Evolutionary conservation across 2,888 invertebrate genomes (phyloP).

Genomic region (Lepetodrilus schrolli): DNA sequence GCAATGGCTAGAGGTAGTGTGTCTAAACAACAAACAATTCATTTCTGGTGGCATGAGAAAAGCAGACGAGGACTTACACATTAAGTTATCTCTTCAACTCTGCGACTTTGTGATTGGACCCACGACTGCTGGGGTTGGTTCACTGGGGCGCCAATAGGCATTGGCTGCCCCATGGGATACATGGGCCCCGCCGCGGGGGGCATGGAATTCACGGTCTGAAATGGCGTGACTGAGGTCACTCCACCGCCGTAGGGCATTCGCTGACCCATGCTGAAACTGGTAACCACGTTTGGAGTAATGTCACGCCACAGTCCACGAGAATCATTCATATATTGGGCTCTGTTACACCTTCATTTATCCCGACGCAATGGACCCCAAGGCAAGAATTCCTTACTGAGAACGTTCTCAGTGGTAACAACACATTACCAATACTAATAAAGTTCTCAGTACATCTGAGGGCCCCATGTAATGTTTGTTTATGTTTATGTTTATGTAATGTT

Average conservation of each 20-base stretch:
- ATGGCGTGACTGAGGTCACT: conserved; percentile 2
- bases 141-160: not conserved
- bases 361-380: too few relatives aligned
- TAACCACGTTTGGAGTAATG: conserved; percentile 10
- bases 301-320: not conserved
- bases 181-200: not conserved
- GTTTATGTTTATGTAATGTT: too few relatives aligned
- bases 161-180: not conserved
- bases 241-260: conserved; percentile 10
- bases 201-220: conserved; percentile 5
- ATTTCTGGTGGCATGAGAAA: too few relatives aligned
- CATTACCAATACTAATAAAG: too few relatives aligned
- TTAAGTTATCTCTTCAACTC: conserved; percentile 14
- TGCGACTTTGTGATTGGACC: conserved; percentile 10
- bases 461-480: too few relatives aligned
- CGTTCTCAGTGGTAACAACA: too few relatives aligned
- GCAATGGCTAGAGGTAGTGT: too few relatives aligned
- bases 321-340: not conserved
- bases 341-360: too few relatives aligned
- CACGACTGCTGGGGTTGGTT: not conserved
- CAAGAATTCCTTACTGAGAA: too few relatives aligned
- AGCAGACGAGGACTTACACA: conserved; percentile 8
- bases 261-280: conserved; percentile 13
- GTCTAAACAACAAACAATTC: too few relatives aligned
- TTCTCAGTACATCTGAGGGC: too few relatives aligned